A percentile compares a stretch with the other conserved stretches of the same genome.
These are phyloP conservation scores for Coelopa pilipes DNA, from an alignment of 2,888 invertebrate species.

Conservation along the genomic window DNA sequence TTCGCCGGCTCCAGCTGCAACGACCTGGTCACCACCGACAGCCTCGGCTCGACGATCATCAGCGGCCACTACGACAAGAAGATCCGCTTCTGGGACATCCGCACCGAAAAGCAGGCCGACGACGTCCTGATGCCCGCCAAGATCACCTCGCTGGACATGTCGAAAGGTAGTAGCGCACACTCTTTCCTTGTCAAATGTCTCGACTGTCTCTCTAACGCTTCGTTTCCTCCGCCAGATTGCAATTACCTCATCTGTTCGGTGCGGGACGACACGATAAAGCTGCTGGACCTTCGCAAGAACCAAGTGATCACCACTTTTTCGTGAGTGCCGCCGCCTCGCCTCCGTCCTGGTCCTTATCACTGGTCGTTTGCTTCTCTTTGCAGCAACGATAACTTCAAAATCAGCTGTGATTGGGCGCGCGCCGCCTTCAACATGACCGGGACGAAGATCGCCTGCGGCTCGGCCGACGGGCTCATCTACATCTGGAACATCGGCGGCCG, in stretches of 20 bases:
- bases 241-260: constrained; percentile 91
- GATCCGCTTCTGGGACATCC: constrained; percentile 96
- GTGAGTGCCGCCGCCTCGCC: constrained; percentile 71
- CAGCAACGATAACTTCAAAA: constrained; percentile 94
- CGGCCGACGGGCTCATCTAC: constrained; percentile 89
- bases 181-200: not conserved
- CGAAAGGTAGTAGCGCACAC: constrained; percentile 74
- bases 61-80: constrained; percentile 98
- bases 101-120: constrained; percentile 85
- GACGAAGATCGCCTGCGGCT: constrained; percentile 89
- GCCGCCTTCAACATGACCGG: constrained; percentile 93
- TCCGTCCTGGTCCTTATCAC: not conserved
- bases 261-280: constrained; percentile 93
- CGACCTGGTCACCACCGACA: constrained; percentile 92
- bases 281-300: constrained; percentile 95
- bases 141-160: constrained; percentile 93
- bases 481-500: constrained; percentile 88
- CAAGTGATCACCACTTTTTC: constrained; percentile 89
- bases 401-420: constrained; percentile 93
- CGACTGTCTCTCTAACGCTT: not conserved
- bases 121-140: constrained; percentile 91
- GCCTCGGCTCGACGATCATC: constrained; percentile 86
- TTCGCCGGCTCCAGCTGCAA: constrained; percentile 97
- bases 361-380: constrained; percentile 39
- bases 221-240: constrained; percentile 71